These are phyloP conservation scores for Fragum fragum DNA, from an alignment of 2,888 invertebrate species.

Conservation along the genomic window DNA sequence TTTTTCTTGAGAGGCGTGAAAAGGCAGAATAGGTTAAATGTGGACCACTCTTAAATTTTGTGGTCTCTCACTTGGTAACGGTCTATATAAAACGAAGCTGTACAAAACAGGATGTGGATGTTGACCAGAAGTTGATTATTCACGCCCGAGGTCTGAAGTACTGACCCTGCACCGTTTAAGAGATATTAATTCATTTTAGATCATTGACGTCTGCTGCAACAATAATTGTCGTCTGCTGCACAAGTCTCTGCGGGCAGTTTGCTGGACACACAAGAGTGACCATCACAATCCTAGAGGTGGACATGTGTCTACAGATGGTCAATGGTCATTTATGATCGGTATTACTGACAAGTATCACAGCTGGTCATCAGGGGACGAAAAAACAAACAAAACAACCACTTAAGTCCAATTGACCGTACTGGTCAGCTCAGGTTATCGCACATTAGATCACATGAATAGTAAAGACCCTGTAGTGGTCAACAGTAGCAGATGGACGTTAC, in stretches of 20 bases:
- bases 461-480: slow-evolving; percentile 17
- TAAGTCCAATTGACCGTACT: slow-evolving; percentile 24
- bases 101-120: no score
- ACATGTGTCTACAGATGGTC: slow-evolving; percentile 64
- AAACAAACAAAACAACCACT: slow-evolving; percentile 32
- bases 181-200: slow-evolving; percentile 22
- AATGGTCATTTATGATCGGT: slow-evolving; percentile 61
- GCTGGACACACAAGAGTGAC: slow-evolving; percentile 25
- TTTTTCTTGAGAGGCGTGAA: no score
- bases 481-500: slow-evolving; percentile 26
- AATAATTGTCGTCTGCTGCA: slow-evolving; percentile 28
- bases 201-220: slow-evolving; percentile 23
- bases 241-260: slow-evolving; percentile 12
- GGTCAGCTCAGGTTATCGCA: slow-evolving; percentile 29
- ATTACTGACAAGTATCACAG: slow-evolving; percentile 23
- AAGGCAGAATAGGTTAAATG: no score
- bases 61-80: no score
- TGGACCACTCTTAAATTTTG: no score
- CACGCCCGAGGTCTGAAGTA: slow-evolving; percentile 23
- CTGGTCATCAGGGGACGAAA: slow-evolving; percentile 24
- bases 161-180: slow-evolving; percentile 9
- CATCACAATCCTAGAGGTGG: slow-evolving; percentile 8
- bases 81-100: no score
- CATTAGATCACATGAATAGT: slow-evolving; percentile 35
- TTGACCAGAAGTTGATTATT: slow-evolving; percentile 2